Percentiles rank a stretch among this genome's conserved stretches.
Evolutionary conservation across 2,113 vertebrate species (phyloP).

Genomic region (Strix aluco): DNA sequence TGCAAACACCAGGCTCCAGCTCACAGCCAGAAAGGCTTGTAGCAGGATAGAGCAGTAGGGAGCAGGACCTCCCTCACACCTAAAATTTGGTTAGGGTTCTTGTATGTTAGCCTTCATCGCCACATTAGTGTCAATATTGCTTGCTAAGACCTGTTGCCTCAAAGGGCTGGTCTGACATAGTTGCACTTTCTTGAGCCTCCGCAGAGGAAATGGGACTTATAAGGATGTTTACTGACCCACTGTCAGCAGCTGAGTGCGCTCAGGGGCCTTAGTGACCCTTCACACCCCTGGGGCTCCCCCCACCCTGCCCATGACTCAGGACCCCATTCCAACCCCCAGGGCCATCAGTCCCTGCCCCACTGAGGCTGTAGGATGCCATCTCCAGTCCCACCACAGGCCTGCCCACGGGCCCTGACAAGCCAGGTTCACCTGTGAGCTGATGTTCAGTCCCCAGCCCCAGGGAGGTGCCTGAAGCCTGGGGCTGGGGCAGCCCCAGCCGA

Average conservation of each 20-base stretch:
- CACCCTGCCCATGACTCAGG: too few species aligned
- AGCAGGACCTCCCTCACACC: background rate
- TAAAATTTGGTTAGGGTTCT: background rate
- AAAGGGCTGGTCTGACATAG: background rate
- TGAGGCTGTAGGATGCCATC: background rate
- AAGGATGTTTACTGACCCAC: background rate
- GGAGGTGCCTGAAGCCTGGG: background rate
- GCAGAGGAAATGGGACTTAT: background rate
- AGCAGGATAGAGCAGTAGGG: background rate
- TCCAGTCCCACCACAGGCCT: background rate
- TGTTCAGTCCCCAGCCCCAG: background rate
- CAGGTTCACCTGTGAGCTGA: background rate
- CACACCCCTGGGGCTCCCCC: fast-evolving
- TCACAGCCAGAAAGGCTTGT: background rate
- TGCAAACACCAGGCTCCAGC: background rate
- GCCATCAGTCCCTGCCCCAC: background rate
- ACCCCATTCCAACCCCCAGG: background rate
- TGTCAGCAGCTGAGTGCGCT: background rate
- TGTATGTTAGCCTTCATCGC: background rate
- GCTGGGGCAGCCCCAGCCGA: background rate
- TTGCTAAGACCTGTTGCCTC: background rate
- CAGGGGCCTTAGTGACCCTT: background rate
- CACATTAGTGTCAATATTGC: background rate
- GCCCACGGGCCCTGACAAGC: fast-evolving
- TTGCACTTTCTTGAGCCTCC: background rate